A percentile compares a stretch with the other conserved stretches of the same genome.
Evolutionary conservation across 2,888 invertebrate genomes (phyloP).

Genomic region (Caenorhabditis macrosperma): DNA sequence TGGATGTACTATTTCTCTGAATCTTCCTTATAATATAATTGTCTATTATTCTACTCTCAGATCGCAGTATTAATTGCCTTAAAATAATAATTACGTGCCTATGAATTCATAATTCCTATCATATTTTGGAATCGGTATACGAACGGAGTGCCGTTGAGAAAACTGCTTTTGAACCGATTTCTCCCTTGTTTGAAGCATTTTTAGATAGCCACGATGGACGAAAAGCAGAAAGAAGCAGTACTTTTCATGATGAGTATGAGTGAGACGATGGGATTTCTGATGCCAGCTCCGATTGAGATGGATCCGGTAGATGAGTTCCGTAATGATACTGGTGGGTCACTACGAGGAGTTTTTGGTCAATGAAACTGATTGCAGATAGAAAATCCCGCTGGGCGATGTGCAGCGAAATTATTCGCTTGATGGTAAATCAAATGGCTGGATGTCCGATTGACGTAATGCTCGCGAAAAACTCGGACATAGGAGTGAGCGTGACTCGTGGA

Average conservation of each 20-base stretch:
- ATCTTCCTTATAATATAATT: no score
- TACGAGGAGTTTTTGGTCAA: not conserved
- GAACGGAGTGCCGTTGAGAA: no score
- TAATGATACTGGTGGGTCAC: not conserved
- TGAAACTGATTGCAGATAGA: not conserved
- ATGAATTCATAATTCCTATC: no score
- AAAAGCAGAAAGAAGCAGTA: slow-evolving; percentile 1
- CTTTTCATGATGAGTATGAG: slow-evolving; percentile 37
- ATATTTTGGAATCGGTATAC: no score
- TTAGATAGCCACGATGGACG: not conserved
- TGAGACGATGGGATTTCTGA: slow-evolving; percentile 12
- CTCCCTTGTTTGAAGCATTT: not conserved
- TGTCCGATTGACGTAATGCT: slow-evolving; percentile 11
- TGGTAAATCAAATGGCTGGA: not conserved
- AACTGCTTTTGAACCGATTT: not conserved
- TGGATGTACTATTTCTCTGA: no score
- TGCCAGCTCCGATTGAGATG: slow-evolving; percentile 39
- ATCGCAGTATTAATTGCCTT: no score
- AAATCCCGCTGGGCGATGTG: slow-evolving; percentile 22
- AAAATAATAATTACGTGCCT: no score
- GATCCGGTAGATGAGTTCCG: slow-evolving; percentile 7
- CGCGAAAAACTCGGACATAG: slow-evolving; percentile 12
- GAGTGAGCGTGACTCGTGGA: slow-evolving; percentile 10
- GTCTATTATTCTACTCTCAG: no score
- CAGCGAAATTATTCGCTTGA: slow-evolving; percentile 8